phyloP scores from a whole-genome alignment of 2,113 vertebrate genomes.

The Pelecanus crispus region DNA sequence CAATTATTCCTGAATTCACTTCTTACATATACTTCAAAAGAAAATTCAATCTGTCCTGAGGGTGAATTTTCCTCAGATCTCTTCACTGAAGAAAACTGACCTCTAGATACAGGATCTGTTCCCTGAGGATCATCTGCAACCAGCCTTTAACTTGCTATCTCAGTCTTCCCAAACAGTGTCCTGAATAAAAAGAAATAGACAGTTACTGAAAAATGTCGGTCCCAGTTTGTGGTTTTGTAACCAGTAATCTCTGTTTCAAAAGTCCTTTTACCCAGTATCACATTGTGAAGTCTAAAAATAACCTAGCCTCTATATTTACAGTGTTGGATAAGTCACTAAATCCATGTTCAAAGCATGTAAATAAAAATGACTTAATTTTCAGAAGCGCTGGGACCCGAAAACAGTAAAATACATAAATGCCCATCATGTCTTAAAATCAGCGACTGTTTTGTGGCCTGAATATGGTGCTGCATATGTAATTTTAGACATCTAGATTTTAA shows the following conservation, averaged over 20 bases:
- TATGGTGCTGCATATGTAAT: not conserved
- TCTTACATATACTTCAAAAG: not conserved
- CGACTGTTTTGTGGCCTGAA: not conserved
- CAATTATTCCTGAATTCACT: not conserved
- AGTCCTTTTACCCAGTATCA: not conserved
- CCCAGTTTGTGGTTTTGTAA: not conserved
- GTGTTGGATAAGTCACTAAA: not conserved
- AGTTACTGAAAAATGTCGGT: not conserved
- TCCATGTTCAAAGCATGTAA: not conserved
- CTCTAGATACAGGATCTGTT: not conserved
- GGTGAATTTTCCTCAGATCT: not conserved
- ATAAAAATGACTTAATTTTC: not conserved
- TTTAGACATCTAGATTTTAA: not conserved
- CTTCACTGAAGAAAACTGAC: not conserved
- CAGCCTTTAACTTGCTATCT: not conserved
- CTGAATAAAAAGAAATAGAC: not conserved
- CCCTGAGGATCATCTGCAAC: not conserved
- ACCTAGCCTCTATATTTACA: not conserved
- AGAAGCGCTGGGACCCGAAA: not conserved
- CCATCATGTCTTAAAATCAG: not conserved
- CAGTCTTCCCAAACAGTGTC: not conserved
- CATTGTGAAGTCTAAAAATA: constrained; percentile 9
- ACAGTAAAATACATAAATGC: not conserved
- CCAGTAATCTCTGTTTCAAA: not conserved
- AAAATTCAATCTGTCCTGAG: not conserved